Conservation (phyloP, 2,797 vertebrate species). For the Mormyrops boulengeri region DNA sequence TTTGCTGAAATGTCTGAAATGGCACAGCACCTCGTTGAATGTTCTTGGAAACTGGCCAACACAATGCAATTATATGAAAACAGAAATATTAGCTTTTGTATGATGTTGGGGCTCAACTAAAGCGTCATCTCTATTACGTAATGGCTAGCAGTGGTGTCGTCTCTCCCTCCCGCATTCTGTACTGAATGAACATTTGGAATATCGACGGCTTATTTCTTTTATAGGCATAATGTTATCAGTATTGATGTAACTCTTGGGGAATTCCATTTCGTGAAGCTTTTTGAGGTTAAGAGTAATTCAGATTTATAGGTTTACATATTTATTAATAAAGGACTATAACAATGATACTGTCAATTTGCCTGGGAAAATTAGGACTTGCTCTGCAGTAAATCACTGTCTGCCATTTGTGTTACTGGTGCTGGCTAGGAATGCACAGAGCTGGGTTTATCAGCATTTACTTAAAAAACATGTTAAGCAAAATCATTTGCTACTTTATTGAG, state of each 20-base stretch:
- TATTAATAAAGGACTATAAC: neutral
- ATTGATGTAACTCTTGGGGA: neutral
- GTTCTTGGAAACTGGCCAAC: neutral
- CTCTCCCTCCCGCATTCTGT: neutral
- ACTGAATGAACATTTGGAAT: neutral
- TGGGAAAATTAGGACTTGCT: neutral
- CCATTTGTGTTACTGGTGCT: neutral
- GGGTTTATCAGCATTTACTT: neutral
- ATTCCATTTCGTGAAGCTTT: neutral
- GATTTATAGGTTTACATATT: neutral
- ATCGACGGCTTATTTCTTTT: neutral
- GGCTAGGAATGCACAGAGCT: neutral
- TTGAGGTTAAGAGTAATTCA: neutral
- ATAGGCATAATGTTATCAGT: neutral
- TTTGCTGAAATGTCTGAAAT: neutral
- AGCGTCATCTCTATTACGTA: neutral
- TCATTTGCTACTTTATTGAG: too few species aligned
- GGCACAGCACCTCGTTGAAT: neutral
- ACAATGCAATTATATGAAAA: too few species aligned
- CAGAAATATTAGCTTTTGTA: too few species aligned
- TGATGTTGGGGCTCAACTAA: neutral
- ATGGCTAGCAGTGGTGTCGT: neutral
- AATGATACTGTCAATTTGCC: neutral
- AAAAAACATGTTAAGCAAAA: too few species aligned
- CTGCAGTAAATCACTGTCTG: neutral